Base-by-base conservation (phyloP, 2,113 vertebrate genomes). In the Loxodonta africana region DNA sequence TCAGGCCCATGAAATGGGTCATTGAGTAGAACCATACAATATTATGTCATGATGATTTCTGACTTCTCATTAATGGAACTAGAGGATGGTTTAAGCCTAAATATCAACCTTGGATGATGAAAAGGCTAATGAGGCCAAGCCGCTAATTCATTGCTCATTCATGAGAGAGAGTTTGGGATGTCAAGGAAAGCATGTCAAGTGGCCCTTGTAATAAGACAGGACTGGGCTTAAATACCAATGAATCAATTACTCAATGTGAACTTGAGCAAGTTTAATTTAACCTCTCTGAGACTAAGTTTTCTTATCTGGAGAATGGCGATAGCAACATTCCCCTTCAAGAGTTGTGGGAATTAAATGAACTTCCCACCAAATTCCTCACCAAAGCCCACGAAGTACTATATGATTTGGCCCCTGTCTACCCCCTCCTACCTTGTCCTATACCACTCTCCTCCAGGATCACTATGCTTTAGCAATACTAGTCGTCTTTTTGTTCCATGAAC, bases 111-210 rank as follows among this genome's bases (percentile, higher is more conserved):
- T 41, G 23, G 28, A 33, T 91, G 25, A 88, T 90, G 74, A 91
- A 96, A 96, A 94, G n/a, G 48, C 60, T 86, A 85, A 83, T 69
- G 30, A 85, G 53, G 83, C 20, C 62, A 51, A 62, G 10, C 37
- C 57, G 48, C 71, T 92, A 85, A 88, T 69, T 96, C 46, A 92
- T 91, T 62, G 48, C 71, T 92, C 82, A 88, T 69, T 96, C 46
- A 92, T 91, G 23, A 44, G 17, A 76, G 88, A 33, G 57, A 65
- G 37, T 23, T 5, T 83, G 30, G 51, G 25, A 71, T 63, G 51
- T 92, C 69, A 80, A 81, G 2, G 37, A 53, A 74, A n/a, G 6
- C 26, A 71, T 78, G 69, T 76, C 83, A 62, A 83, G 80, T 41
- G 86, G 65, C 33, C 80, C 69, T 67, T 67, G 83, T 51, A 88